Evolutionary conservation across 1,140 invertebrate species (phyloP).

Genomic region (Macrostomum lignano): DNA sequence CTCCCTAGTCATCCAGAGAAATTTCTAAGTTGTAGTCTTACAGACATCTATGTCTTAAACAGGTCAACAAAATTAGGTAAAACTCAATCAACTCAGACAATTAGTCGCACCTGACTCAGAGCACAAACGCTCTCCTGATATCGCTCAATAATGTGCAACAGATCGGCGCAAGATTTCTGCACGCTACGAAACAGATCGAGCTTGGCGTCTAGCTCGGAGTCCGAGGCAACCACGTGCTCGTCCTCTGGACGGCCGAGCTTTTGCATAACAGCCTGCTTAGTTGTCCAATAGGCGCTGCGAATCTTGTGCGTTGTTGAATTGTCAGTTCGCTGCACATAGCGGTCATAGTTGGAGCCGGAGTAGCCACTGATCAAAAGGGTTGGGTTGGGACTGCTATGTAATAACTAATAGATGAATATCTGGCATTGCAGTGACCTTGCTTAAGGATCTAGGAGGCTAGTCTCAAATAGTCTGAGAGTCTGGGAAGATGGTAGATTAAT

Average conservation of each 20-base stretch:
- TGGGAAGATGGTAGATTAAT: no score
- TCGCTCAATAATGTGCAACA: slow-evolving; percentile 62
- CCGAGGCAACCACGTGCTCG: slow-evolving; percentile 71
- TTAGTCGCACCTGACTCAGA: no score
- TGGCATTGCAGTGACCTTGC: no score
- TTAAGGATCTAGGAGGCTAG: no score
- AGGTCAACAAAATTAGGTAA: no score
- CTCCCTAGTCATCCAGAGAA: no score
- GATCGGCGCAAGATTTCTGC: slow-evolving; percentile 54
- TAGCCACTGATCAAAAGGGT: slow-evolving; percentile 15
- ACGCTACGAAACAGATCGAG: slow-evolving; percentile 80
- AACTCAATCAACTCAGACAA: no score
- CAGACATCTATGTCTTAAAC: no score
- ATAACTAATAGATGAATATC: no score
- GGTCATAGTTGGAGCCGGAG: slow-evolving; percentile 18
- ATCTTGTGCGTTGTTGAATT: slow-evolving; percentile 41
- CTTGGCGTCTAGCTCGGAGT: slow-evolving; percentile 82
- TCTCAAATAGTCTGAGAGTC: no score
- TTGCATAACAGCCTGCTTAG: slow-evolving; percentile 67
- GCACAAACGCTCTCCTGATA: slow-evolving; percentile 76
- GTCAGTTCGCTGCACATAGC: slow-evolving; percentile 25
- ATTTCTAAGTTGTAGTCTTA: no score
- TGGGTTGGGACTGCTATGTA: no score
- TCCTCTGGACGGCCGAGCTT: slow-evolving; percentile 92
- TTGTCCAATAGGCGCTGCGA: slow-evolving; percentile 90